Evolutionary conservation across 2,113 vertebrate species (phyloP).

Genomic region (Otocyon megalotis): DNA sequence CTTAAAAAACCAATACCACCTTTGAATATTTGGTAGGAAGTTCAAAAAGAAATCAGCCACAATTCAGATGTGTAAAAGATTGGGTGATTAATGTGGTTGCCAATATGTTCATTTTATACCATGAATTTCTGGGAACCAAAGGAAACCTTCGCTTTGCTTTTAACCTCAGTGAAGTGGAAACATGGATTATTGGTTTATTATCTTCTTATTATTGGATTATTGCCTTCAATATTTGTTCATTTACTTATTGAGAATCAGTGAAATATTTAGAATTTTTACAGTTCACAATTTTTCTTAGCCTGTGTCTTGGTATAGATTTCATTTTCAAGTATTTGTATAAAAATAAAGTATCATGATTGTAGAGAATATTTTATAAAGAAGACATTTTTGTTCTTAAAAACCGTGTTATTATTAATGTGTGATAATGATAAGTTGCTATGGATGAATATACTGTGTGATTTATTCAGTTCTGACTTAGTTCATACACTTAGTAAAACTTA

Average conservation of each 20-base stretch:
- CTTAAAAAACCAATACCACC: neutral
- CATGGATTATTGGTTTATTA: too few relatives aligned
- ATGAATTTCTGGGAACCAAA: neutral
- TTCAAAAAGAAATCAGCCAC: neutral
- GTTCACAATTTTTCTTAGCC: neutral
- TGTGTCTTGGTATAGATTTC: neutral
- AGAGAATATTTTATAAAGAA: neutral
- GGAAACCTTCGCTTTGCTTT: neutral
- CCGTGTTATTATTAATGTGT: neutral
- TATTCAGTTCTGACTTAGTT: neutral
- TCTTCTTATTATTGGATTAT: too few relatives aligned
- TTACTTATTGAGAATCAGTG: neutral
- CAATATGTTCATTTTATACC: neutral
- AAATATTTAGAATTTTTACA: neutral
- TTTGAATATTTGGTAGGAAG: neutral
- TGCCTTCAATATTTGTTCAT: neutral
- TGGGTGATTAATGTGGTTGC: neutral
- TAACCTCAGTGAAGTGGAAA: neutral
- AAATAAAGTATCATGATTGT: neutral
- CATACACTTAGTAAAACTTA: neutral
- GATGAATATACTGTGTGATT: neutral
- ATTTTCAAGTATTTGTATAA: neutral
- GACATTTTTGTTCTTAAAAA: neutral
- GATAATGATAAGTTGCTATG: neutral
- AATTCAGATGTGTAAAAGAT: neutral